phyloP scores from a whole-genome alignment of 2,797 vertebrate species.

The Sebastes taczanowskii region DNA sequence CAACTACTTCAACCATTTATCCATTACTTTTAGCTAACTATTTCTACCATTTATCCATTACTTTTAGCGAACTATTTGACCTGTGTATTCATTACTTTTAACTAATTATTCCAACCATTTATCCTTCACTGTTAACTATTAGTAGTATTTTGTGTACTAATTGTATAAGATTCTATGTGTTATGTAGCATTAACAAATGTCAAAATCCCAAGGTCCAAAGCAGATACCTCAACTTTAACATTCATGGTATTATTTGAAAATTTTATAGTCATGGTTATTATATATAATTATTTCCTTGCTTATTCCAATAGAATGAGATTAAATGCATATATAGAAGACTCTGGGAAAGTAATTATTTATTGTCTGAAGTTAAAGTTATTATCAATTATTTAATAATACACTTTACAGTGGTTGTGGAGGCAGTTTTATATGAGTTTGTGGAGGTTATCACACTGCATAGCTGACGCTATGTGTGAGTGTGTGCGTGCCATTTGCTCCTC shows the following conservation, averaged over 20 bases:
- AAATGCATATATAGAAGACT: not conserved
- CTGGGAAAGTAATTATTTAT: not conserved
- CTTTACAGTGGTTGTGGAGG: slow-evolving; percentile 30
- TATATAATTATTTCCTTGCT: not conserved
- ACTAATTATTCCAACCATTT: too few relatives aligned
- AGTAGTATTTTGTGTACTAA: not conserved
- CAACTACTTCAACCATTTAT: rapidly evolving
- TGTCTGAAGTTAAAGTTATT: not conserved
- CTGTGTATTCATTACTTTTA: not conserved
- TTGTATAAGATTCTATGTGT: not conserved
- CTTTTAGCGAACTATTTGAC: not conserved
- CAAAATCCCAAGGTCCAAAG: not conserved
- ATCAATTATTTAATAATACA: slow-evolving; percentile 2
- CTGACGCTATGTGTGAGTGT: slow-evolving; percentile 39
- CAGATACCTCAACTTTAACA: not conserved
- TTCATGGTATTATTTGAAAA: not conserved
- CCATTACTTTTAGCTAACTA: not conserved
- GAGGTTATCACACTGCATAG: slow-evolving; percentile 48
- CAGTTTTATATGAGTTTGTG: slow-evolving; percentile 26
- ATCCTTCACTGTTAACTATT: too few relatives aligned
- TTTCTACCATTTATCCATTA: not conserved
- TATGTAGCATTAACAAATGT: not conserved
- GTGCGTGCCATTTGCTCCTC: slow-evolving; percentile 60
- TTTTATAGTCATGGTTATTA: not conserved
- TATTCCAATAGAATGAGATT: not conserved